A percentile compares a stretch with the other conserved stretches of the same genome.
phyloP scores from a whole-genome alignment of 2,113 vertebrate species.

The Pituophis catenifer region DNA sequence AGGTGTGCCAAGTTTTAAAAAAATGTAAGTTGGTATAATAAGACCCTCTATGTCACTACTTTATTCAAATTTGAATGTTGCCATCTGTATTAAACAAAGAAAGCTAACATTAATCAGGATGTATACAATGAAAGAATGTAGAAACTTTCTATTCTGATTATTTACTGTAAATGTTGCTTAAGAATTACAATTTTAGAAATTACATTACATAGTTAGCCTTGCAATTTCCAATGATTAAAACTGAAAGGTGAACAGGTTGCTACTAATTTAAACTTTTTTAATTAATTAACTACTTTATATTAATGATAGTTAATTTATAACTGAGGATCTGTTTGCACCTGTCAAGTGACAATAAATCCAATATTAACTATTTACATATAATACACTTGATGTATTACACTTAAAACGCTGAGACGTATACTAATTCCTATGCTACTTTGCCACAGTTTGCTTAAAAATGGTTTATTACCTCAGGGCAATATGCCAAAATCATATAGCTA shows the following conservation, averaged over 20 bases:
- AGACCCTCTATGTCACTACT: not conserved
- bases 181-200: not conserved
- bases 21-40: not conserved
- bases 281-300: not conserved
- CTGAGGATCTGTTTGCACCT: not conserved
- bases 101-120: not conserved
- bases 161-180: not conserved
- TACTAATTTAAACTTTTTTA: not conserved
- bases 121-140: not conserved
- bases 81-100: not conserved
- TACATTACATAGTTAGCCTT: not conserved
- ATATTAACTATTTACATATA: not conserved
- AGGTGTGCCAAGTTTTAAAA: not conserved
- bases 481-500: not conserved
- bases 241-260: not conserved
- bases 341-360: not conserved
- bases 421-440: not conserved
- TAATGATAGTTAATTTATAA: not conserved
- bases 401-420: not conserved
- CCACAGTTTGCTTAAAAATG: not conserved
- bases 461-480: not conserved
- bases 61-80: not conserved
- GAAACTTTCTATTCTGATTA: not conserved
- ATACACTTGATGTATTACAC: not conserved
- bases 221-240: not conserved